Conservation (phyloP, 2,888 invertebrate genomes). For the Machimus atricapillus region DNA sequence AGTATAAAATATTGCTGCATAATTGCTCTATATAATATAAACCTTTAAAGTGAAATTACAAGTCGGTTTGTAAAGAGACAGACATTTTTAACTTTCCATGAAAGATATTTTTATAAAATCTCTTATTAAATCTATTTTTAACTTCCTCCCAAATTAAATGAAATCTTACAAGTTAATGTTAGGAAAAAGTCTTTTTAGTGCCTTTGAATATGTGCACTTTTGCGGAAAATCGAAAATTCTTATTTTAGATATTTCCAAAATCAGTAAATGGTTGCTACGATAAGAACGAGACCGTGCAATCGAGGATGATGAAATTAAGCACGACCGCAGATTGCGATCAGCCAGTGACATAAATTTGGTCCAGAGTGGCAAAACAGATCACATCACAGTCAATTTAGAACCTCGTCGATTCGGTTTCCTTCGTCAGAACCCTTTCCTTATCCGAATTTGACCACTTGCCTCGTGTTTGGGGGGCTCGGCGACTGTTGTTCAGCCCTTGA, state of each 20-base stretch:
- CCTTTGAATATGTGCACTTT: background rate
- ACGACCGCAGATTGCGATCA: background rate
- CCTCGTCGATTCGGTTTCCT: background rate
- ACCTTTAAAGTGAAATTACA: too few relatives aligned
- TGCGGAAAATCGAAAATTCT: background rate
- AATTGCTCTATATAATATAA: too few relatives aligned
- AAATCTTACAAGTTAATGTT: background rate
- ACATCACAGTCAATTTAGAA: background rate
- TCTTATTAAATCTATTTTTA: too few relatives aligned
- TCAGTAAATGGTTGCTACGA: background rate
- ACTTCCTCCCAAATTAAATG: background rate
- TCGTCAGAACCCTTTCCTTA: constrained; percentile 11
- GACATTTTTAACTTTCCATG: too few relatives aligned
- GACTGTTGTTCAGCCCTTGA: background rate
- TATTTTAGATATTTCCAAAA: background rate
- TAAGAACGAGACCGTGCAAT: background rate
- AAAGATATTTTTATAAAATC: too few relatives aligned
- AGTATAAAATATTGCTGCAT: too few relatives aligned
- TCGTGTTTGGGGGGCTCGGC: background rate
- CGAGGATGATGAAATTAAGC: background rate
- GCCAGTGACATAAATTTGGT: background rate
- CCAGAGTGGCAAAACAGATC: background rate
- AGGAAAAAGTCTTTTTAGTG: too few relatives aligned
- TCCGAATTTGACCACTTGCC: constrained; percentile 8
- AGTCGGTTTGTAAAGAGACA: too few relatives aligned